Evolutionary conservation across 2,888 invertebrate genomes (phyloP), one percentile per base, ranked within the genome.

Genomic region (Empis stercorea): DNA sequence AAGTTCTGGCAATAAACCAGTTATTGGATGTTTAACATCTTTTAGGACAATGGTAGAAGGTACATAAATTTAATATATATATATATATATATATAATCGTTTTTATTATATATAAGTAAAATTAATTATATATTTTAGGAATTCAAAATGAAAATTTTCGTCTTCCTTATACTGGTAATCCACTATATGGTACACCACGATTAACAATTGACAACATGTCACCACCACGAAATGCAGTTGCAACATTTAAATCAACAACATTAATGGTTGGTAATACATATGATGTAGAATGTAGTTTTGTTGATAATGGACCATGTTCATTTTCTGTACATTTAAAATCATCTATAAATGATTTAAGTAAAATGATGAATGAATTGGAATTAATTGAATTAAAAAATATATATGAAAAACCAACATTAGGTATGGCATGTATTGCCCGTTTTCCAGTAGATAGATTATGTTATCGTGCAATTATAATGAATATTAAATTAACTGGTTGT

Each of bases 241-340:
- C 65, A 16, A 62, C 69, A 10, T 69, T 67, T 45, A 64, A 62
- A 50, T 61, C 62, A 6, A 63, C 70, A 51, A 65, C 74, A 14
- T 56, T 80, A 30, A 72, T 73, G 20, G 65, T 75, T 3, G 74
- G 74, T 44, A 73, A 75, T 0, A 73, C 74, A 52, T 80, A 86
- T 57, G 74, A 78, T 55, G 83, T 85, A 0, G 79, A 76, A 60
- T 78, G 87, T 2, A 85, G 86, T 16, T 82, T 75, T 63, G 81
- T 87, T 15, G 84, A 85, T 57, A 86, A 88, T 59, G 87, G 87
- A 0, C 87, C 87, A 6, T 78, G 79, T 52, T 70, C 81, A 47
- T 88, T 88, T 69, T 83, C 83, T 27, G 78, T 87, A 7, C 87
- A 87, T 58, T 63, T 87, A 23, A 74, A 76, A 56, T 71, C 73